phyloP scores from a whole-genome alignment of 2,888 invertebrate genomes.

The Lottia scabra region DNA sequence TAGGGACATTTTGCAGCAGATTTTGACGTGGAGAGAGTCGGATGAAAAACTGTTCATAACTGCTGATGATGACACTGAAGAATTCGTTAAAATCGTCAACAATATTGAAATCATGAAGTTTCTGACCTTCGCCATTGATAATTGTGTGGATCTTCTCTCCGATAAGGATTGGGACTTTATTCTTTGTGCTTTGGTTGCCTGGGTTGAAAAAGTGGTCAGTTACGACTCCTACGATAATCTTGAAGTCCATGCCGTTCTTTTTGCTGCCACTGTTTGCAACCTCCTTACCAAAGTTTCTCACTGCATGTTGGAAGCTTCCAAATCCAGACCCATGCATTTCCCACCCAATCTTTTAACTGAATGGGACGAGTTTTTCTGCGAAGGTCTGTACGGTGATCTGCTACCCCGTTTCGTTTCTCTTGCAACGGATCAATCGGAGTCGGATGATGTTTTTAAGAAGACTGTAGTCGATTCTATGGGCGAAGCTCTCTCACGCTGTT shows the following conservation, averaged over 20 bases:
- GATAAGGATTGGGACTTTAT: conserved; percentile 79
- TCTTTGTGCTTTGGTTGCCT: conserved; percentile 78
- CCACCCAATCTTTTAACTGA: conserved; percentile 74
- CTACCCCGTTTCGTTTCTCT: conserved; percentile 72
- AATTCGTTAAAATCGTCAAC: conserved; percentile 51
- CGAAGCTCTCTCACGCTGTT: conserved; percentile 46
- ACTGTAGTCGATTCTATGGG: conserved; percentile 41
- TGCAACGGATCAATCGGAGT: neutral
- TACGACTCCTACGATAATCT: neutral
- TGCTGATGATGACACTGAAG: conserved; percentile 12
- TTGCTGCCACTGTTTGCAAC: conserved; percentile 40
- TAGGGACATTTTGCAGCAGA: conserved; percentile 35
- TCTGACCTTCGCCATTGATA: conserved; percentile 64
- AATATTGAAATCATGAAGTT: conserved; percentile 70
- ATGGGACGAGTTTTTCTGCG: conserved; percentile 83
- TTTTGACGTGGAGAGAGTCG: conserved; percentile 47
- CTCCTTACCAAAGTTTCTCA: conserved; percentile 64
- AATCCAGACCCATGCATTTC: conserved; percentile 27
- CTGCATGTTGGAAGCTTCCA: conserved; percentile 55
- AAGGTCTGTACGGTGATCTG: conserved; percentile 74
- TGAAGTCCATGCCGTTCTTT: conserved; percentile 41
- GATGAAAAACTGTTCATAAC: conserved; percentile 33
- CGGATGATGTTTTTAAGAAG: neutral
- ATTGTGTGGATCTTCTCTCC: conserved; percentile 61
- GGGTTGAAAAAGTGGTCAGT: conserved; percentile 71